Evolutionary conservation across 2,113 vertebrate genomes (phyloP).

Genomic region (Balaeniceps rex): DNA sequence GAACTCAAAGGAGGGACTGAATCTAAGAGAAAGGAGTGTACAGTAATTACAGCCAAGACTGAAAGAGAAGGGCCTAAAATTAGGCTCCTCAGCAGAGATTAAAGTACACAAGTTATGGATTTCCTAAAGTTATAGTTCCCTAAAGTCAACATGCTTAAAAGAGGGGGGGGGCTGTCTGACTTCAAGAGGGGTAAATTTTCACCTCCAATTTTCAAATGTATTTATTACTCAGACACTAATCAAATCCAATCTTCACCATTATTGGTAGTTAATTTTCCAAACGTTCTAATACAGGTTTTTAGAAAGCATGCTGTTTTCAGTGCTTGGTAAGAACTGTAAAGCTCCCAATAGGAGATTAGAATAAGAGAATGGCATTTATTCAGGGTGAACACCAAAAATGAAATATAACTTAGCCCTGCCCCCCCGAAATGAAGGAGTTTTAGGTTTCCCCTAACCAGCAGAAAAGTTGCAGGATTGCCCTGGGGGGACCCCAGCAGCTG

Average conservation of each 20-base stretch:
- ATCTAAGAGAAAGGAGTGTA: background rate
- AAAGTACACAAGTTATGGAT: background rate
- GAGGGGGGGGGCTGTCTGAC: background rate
- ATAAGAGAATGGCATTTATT: background rate
- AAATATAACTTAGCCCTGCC: background rate
- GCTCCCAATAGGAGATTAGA: background rate
- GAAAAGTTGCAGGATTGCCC: background rate
- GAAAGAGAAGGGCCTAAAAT: background rate
- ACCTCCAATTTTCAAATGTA: background rate
- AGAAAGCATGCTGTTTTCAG: background rate
- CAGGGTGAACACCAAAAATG: background rate
- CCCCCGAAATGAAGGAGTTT: background rate
- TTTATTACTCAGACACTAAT: background rate
- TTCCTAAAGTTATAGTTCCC: background rate
- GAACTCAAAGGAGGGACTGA: background rate
- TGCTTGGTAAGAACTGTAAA: background rate
- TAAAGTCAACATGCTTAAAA: background rate
- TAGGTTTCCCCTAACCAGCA: background rate
- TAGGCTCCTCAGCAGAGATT: background rate
- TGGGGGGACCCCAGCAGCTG: background rate
- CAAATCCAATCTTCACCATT: background rate
- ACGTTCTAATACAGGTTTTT: background rate
- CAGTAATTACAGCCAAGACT: background rate
- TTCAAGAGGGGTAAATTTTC: background rate
- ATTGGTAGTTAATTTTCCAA: background rate